Evolutionary conservation across 1,140 invertebrate genomes (phyloP), one percentile per base, ranked within the genome.

Genomic region (Eumeta japonica): DNA sequence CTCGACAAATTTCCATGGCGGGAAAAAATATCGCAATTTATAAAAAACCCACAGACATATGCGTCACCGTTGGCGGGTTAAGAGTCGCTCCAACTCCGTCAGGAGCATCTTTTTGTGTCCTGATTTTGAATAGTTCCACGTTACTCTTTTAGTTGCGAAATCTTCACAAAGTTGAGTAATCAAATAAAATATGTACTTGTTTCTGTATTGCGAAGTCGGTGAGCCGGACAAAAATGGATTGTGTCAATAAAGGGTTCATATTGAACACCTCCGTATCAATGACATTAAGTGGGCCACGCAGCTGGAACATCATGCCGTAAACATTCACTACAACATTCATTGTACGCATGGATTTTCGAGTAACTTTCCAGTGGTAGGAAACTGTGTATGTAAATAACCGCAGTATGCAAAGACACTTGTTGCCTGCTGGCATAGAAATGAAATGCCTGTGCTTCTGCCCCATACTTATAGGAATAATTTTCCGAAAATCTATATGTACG

Each of bases 51-150:
- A n/a, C n/a, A n/a, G n/a, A n/a, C n/a, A n/a, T n/a, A n/a, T n/a
- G n/a, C n/a, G n/a, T n/a, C n/a, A n/a, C n/a, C n/a, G n/a, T n/a
- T n/a, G n/a, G n/a, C n/a, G n/a, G n/a, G n/a, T n/a, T n/a, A n/a
- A n/a, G n/a, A n/a, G n/a, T n/a, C n/a, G 34, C 44, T 10, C 48
- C 48, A 10, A 50, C 16, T 5, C 48, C 44, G 35, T 50, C 44
- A 12, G 48, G 41, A 1, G 48, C 48, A 4, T 44, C 44, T 20
- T 50, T 50, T 1, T 41, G 17, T 50, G 44, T 13, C 48, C 44
- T 9, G 38, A 16, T 28, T 44, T 41, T 27, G 5, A 30, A 20
- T 42, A 45, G 33, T 48, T 41, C 43, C 46, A 48, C 10, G 39
- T 39, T 5, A 48, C 16, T 16, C 3, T n/a, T 37, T 37, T n/a